Conservation (phyloP, 2,888 invertebrate species). For the Phrixothrix hirtus region DNA sequence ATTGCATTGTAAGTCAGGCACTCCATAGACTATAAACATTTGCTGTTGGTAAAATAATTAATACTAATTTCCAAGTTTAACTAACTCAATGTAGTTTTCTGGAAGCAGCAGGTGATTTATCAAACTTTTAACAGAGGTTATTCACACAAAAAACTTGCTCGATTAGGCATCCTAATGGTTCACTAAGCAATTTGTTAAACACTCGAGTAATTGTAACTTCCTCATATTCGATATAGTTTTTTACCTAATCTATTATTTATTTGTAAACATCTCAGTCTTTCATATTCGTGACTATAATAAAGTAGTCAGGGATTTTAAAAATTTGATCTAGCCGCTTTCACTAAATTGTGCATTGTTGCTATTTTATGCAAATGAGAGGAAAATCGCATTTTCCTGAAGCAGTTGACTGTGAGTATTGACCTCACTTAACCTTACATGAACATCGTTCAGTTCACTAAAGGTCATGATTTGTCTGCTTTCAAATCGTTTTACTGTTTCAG, state of each 20-base stretch:
- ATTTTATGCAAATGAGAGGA: conserved; percentile 18
- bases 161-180: background rate
- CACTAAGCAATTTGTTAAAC: background rate
- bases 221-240: too few relatives aligned
- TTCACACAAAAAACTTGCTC: background rate
- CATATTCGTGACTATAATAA: too few relatives aligned
- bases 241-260: too few relatives aligned
- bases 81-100: background rate
- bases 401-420: conserved; percentile 34
- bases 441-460: conserved; percentile 35
- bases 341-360: too few relatives aligned
- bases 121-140: background rate
- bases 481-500: conserved; percentile 16
- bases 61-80: background rate
- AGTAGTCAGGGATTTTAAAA: too few relatives aligned
- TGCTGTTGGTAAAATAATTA: background rate
- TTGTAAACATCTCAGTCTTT: too few relatives aligned
- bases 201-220: conserved; percentile 1
- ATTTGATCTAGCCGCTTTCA: too few relatives aligned
- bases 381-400: conserved; percentile 24
- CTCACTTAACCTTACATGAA: conserved; percentile 39
- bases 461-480: conserved; percentile 32
- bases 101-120: background rate
- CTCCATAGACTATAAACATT: too few relatives aligned
- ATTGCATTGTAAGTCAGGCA: too few relatives aligned